Base-by-base conservation (phyloP, 2,797 vertebrate species). In the Diplodus sargus region DNA sequence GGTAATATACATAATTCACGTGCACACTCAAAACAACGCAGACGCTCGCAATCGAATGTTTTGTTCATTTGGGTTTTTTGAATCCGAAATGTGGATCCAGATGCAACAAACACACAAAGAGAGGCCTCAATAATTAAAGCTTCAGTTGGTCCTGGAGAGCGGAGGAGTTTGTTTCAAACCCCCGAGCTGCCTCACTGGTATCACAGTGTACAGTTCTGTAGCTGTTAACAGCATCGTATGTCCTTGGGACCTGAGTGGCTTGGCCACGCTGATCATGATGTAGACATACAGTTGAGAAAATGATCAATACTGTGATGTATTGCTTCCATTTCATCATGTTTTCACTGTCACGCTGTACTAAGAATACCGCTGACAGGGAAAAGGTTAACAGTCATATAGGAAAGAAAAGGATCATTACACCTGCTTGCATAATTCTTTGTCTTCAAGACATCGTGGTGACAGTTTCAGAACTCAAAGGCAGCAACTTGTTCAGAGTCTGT, bases 191-290 rank as follows among this genome's bases (percentile, higher is more conserved):
- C 93, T 93, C 87, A 85, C 89, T 85, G 85, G 86, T 88, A 90
- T 94, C 93, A 94, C 93, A 94, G 93, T 94, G 92, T 86, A 89
- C 89, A 87, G 83, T 88, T 90, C 87, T 88, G 81, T 90, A 74
- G 90, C 91, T 90, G 90, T 76, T 34, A 91, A 91, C 83, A 91
- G 79, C 87, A 74, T 82, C 28, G 39, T 49, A 66, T 72, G 87
- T 90, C 86, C 82, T 82, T 17, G 6, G 62, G 80, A 87, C 63
- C 88, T 78, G 83, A 76, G 58, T 42, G 83, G 87, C 89, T 88
- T 86, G 84, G 89, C 90, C 90, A 74, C 48, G 67, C 88, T 81
- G 78, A 73, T 92, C 84, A 42, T 39, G 61, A 73, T 23, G 42
- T 68, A 78, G 83, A 86, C 83, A 74, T 48, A 81, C 71, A 70